A percentile compares a stretch with the other conserved stretches of the same genome.
These are phyloP conservation scores for Bembecia ichneumoniformis DNA, from an alignment of 2,888 invertebrate genomes.

Conservation along the genomic window DNA sequence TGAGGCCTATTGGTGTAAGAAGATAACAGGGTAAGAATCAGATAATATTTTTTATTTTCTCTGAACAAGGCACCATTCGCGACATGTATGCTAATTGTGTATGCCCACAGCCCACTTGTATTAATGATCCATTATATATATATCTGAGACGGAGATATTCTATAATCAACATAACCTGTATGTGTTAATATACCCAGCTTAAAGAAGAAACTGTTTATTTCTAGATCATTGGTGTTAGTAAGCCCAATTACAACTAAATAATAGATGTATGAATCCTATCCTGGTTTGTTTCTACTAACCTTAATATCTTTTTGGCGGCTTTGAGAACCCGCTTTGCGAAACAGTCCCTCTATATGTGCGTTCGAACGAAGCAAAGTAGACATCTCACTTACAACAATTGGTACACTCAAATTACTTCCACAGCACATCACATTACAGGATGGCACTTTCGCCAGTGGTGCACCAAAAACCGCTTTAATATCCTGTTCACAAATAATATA, in stretches of 20 bases:
- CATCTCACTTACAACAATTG: constrained; percentile 80
- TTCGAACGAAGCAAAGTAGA: constrained; percentile 78
- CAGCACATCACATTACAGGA: constrained; percentile 74
- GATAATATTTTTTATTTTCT: too few relatives aligned
- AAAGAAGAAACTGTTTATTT: too few relatives aligned
- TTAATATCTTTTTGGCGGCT: constrained; percentile 86
- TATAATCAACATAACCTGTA: too few relatives aligned
- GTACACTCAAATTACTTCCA: constrained; percentile 80
- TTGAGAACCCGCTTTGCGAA: constrained; percentile 90
- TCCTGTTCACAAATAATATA: constrained; percentile 34
- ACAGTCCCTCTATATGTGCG: constrained; percentile 85
- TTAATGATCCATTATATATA: too few relatives aligned
- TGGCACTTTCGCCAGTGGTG: constrained; percentile 59
- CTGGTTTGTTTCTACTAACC: constrained; percentile 45
- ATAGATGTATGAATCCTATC: neutral
- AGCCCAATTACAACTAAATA: neutral
- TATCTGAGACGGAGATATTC: too few relatives aligned
- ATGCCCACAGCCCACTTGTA: too few relatives aligned
- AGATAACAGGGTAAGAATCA: too few relatives aligned
- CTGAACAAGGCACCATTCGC: too few relatives aligned
- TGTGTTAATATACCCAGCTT: too few relatives aligned
- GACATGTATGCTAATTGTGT: too few relatives aligned
- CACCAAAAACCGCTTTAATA: constrained; percentile 62
- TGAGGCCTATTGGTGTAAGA: too few relatives aligned
- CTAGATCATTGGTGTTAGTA: too few relatives aligned